A percentile compares a stretch with the other conserved stretches of the same genome.
Evolutionary conservation across 2,113 vertebrate genomes (phyloP).

Genomic region (Gavialis gangeticus): DNA sequence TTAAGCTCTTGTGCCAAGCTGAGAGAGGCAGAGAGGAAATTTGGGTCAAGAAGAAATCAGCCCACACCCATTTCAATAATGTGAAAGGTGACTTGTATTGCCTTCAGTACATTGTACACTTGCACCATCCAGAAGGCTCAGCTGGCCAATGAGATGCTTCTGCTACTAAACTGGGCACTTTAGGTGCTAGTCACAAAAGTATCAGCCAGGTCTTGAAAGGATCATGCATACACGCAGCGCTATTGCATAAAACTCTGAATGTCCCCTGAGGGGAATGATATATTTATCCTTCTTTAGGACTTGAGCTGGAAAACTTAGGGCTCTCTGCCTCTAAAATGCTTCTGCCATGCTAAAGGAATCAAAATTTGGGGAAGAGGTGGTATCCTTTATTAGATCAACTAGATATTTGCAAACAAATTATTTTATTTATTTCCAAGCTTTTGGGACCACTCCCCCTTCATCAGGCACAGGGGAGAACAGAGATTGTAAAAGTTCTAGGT

Average conservation of each 20-base stretch:
- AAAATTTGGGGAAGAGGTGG: no score
- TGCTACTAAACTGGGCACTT: background rate
- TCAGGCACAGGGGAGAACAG: no score
- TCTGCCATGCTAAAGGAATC: no score
- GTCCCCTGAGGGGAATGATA: slow-evolving; percentile 8
- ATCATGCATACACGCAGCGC: background rate
- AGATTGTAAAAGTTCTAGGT: no score
- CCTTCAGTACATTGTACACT: fast-evolving
- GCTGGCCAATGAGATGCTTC: background rate
- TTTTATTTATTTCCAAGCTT: no score
- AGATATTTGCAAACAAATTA: no score
- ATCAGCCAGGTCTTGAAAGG: background rate
- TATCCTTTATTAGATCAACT: no score
- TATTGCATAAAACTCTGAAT: background rate
- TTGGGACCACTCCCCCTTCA: no score
- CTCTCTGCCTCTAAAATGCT: background rate
- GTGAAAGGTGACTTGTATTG: background rate
- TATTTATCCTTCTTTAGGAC: slow-evolving; percentile 40
- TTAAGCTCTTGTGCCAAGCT: background rate
- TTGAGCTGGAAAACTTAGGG: background rate
- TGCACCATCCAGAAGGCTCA: background rate
- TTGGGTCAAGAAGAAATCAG: background rate
- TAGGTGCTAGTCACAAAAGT: background rate
- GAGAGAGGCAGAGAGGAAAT: background rate
- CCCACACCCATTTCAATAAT: background rate